These are phyloP conservation scores for Anagrus nilaparvatae DNA, from an alignment of 1,140 invertebrate genomes.

Conservation along the genomic window DNA sequence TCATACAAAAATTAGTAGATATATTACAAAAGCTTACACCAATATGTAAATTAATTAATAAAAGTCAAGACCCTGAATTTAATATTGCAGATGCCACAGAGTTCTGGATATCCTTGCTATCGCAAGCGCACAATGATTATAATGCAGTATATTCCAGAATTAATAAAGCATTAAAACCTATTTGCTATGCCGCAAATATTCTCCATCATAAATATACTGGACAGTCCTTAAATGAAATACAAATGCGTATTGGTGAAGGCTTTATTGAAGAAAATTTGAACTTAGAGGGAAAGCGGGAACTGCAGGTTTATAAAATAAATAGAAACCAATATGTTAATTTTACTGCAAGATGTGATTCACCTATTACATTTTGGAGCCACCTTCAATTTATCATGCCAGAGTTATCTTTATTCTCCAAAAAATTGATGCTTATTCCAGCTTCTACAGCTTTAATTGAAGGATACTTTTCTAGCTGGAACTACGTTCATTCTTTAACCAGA, in stretches of 20 bases:
- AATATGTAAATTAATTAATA: conserved; percentile 5
- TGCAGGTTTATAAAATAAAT: background rate
- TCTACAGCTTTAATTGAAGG: background rate
- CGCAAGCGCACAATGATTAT: background rate
- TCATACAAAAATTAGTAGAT: background rate
- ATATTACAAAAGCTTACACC: background rate
- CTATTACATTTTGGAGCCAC: background rate
- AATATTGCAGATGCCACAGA: conserved; percentile 7
- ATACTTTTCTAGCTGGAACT: background rate
- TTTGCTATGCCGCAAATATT: background rate
- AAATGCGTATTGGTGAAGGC: background rate
- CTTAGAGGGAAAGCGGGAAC: background rate
- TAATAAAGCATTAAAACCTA: background rate
- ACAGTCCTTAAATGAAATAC: background rate
- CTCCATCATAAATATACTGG: conserved; percentile 1
- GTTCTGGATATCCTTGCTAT: conserved; percentile 1
- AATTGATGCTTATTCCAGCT: background rate
- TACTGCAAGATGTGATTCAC: background rate
- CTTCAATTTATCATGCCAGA: background rate
- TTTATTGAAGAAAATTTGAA: background rate
- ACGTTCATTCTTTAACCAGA: background rate
- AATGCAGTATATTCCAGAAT: background rate
- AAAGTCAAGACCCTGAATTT: background rate
- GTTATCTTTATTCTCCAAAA: background rate
- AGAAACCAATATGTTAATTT: background rate